A percentile compares a stretch with the other conserved stretches of the same genome.
phyloP scores from a whole-genome alignment of 2,797 vertebrate species.

The Eulemur coronatus region DNA sequence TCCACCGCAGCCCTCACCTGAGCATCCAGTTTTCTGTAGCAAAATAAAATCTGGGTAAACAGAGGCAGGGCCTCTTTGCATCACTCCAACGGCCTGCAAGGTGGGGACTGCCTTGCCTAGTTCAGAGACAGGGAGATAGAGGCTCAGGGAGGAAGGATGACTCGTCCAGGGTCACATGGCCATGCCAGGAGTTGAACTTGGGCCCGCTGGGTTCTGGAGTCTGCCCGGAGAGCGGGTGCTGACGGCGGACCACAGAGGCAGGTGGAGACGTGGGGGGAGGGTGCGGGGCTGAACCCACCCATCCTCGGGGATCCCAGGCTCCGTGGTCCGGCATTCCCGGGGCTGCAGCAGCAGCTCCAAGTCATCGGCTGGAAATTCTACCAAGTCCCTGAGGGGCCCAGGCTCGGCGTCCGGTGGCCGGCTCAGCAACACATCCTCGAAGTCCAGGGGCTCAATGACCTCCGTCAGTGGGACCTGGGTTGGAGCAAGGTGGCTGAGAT shows the following conservation, averaged over 20 bases:
- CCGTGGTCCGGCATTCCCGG: slow-evolving; percentile 92
- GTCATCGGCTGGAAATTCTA: slow-evolving; percentile 93
- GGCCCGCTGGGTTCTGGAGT: not conserved
- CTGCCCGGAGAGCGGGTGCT: not conserved
- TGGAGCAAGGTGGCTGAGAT: not conserved
- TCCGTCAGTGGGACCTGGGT: slow-evolving; percentile 92
- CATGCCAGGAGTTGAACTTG: not conserved
- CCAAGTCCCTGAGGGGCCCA: slow-evolving; percentile 89
- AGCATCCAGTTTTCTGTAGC: slow-evolving; percentile 89
- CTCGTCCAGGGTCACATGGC: not conserved
- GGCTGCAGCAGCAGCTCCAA: slow-evolving; percentile 90
- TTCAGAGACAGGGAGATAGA: not conserved
- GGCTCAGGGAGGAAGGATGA: not conserved
- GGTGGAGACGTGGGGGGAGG: not conserved
- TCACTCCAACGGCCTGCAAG: not conserved
- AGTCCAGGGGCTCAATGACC: slow-evolving; percentile 93
- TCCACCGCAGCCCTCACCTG: slow-evolving; percentile 92
- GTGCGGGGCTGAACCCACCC: slow-evolving; percentile 82
- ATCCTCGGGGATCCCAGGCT: slow-evolving; percentile 90
- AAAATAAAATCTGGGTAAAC: slow-evolving; percentile 34
- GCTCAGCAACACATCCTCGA: slow-evolving; percentile 91
- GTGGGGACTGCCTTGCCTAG: not conserved
- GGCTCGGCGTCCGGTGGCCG: slow-evolving; percentile 90
- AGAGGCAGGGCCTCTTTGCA: not conserved
- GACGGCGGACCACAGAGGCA: accelerated